phyloP scores from a whole-genome alignment of 2,888 invertebrate genomes.

The Limnephilus lunatus region DNA sequence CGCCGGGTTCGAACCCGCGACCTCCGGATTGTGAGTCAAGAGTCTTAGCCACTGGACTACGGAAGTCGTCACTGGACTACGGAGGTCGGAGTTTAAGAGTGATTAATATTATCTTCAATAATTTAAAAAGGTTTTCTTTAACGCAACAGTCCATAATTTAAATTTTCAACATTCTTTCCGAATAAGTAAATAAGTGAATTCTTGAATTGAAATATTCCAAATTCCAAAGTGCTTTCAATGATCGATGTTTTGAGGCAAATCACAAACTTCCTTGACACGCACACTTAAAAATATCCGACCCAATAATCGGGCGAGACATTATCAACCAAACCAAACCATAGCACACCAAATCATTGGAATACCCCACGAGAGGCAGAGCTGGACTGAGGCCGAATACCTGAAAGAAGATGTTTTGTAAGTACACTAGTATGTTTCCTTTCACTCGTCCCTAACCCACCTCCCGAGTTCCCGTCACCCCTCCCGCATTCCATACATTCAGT shows the following conservation, averaged over 20 bases:
- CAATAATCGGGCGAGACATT: background rate
- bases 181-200: background rate
- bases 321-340: background rate
- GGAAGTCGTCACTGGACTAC: no score
- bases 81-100: no score
- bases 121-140: no score
- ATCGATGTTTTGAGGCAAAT: background rate
- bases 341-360: constrained; percentile 25
- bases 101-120: no score
- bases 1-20: no score
- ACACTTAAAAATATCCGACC: constrained; percentile 5
- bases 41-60: no score
- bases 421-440: no score
- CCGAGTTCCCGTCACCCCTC: no score
- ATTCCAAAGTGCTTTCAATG: background rate
- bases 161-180: background rate
- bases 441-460: no score
- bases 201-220: background rate
- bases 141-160: background rate
- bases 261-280: constrained; percentile 7
- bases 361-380: constrained; percentile 6
- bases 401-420: background rate
- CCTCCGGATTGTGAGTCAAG: no score
- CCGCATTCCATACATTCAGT: no score
- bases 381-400: background rate